phyloP scores from a whole-genome alignment of 2,888 invertebrate genomes.

The Marasmarcha lunaedactyla region DNA sequence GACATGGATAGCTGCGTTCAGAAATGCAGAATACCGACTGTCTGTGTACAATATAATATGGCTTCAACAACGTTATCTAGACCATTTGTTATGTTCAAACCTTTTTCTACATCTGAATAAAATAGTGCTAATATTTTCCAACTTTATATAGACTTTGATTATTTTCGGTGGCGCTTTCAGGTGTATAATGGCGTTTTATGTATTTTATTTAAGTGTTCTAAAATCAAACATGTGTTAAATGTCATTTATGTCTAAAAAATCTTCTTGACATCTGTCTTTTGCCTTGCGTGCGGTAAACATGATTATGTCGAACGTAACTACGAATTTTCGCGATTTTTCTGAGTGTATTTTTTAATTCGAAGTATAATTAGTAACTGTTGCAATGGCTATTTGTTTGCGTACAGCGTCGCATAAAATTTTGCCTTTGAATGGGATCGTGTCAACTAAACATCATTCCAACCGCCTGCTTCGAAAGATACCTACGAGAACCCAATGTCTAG shows the following conservation, averaged over 20 bases:
- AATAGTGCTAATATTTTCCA: no score
- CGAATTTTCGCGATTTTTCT: conserved; percentile 25
- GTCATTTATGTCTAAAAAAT: conserved; percentile 27
- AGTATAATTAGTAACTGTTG: conserved; percentile 20
- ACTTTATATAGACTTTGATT: no score
- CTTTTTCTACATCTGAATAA: no score
- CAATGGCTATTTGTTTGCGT: conserved; percentile 71
- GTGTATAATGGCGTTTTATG: no score
- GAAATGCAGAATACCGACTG: no score
- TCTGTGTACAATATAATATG: no score
- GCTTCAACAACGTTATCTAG: no score
- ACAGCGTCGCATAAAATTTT: conserved; percentile 67
- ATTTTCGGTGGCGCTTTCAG: no score
- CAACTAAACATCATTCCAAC: conserved; percentile 62
- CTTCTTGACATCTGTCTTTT: conserved; percentile 4
- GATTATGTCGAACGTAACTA: conserved; percentile 31
- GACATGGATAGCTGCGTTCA: no score
- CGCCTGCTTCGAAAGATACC: conserved; percentile 63
- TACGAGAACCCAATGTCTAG: conserved; percentile 55
- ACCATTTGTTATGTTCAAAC: no score
- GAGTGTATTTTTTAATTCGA: conserved; percentile 17
- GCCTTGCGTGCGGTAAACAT: conserved; percentile 20
- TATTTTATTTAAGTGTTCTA: no score
- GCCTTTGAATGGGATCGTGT: conserved; percentile 62
- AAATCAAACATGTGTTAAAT: conserved; percentile 20